Percentiles rank a stretch among this genome's conserved stretches.
Conservation (phyloP, 2,888 invertebrate genomes). For the Acanthosepion pharaonis region DNA sequence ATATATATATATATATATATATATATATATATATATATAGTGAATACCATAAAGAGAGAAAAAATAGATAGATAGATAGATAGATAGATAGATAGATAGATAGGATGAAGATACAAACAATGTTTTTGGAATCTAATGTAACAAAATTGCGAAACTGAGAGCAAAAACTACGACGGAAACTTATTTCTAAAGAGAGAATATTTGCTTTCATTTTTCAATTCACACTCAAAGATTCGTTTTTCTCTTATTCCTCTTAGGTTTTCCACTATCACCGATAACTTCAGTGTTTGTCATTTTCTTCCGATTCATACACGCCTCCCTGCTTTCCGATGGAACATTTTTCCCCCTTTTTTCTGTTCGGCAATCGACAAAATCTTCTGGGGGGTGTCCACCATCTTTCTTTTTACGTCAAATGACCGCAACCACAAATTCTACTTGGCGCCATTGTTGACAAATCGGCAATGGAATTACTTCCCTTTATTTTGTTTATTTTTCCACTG, state of each 20-base stretch:
- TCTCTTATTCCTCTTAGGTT: neutral
- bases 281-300: neutral
- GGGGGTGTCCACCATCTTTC: neutral
- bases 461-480: neutral
- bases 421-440: neutral
- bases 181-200: neutral
- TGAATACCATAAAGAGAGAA: too few relatives aligned
- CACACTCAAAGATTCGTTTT: neutral
- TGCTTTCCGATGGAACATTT: neutral
- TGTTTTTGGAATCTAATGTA: neutral
- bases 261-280: neutral
- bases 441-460: slow-evolving; percentile 18
- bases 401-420: neutral
- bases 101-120: neutral
- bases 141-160: neutral
- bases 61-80: too few relatives aligned
- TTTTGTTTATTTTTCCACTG: neutral
- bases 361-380: neutral
- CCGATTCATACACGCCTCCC: neutral
- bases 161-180: neutral
- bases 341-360: neutral
- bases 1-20: neutral
- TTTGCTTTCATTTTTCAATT: neutral
- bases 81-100: neutral
- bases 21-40: neutral